These are phyloP conservation scores for Hecatera dysodea DNA, from an alignment of 2,888 invertebrate species.

Conservation along the genomic window DNA sequence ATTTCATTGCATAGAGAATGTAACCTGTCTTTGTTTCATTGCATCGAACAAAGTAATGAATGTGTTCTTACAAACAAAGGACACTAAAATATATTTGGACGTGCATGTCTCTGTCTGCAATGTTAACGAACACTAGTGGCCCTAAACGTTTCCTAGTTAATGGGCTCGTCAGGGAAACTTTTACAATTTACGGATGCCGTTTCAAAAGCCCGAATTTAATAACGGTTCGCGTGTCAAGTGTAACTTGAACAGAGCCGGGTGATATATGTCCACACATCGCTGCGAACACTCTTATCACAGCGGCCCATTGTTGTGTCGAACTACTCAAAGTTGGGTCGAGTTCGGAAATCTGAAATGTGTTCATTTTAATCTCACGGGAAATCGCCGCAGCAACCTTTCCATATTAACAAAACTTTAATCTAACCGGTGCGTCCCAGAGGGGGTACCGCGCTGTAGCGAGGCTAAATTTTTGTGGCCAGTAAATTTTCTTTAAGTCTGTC, in stretches of 20 bases:
- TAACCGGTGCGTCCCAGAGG: constrained; percentile 75
- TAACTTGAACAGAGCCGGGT: constrained; percentile 39
- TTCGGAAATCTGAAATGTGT: constrained; percentile 76
- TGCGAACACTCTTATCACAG: constrained; percentile 70
- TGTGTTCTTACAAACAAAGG: constrained; percentile 3
- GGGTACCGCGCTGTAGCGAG: constrained; percentile 69
- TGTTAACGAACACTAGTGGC: constrained; percentile 26
- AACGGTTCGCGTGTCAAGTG: constrained; percentile 65
- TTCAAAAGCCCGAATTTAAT: constrained; percentile 72
- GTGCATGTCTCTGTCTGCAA: constrained; percentile 13
- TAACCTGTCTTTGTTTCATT: too few relatives aligned
- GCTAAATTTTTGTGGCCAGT: constrained; percentile 83
- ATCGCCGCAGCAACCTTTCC: constrained; percentile 79
- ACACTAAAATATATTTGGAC: constrained; percentile 11
- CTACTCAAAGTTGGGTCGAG: constrained; percentile 66
- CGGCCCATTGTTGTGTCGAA: constrained; percentile 67
- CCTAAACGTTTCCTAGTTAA: constrained; percentile 53
- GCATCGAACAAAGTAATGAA: constrained; percentile 17
- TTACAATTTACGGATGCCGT: constrained; percentile 69
- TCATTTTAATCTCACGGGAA: constrained; percentile 80
- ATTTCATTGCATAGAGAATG: constrained; percentile 1
- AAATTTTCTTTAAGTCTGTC: constrained; percentile 85
- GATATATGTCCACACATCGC: constrained; percentile 66
- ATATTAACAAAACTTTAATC: constrained; percentile 86
- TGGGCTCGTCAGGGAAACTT: constrained; percentile 69